Percentiles rank a stretch among this genome's conserved stretches.
Evolutionary conservation across 2,797 vertebrate genomes (phyloP).

Genomic region (Basileuterus tristriatus): DNA sequence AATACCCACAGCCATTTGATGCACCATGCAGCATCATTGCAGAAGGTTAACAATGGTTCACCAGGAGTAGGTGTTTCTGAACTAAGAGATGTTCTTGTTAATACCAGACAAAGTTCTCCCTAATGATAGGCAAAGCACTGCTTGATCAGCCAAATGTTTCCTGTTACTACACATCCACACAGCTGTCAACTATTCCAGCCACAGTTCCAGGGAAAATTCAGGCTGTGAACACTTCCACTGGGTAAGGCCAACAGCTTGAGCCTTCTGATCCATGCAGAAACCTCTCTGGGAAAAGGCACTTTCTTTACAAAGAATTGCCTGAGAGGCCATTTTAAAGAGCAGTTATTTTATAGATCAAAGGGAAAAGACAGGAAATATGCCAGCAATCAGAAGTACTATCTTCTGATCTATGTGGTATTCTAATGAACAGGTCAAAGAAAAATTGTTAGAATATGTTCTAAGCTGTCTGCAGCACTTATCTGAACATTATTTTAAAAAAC

Average conservation of each 20-base stretch:
- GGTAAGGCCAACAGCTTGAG: not conserved
- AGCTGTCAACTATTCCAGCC: not conserved
- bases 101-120: not conserved
- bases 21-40: not conserved
- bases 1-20: not conserved
- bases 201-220: not conserved
- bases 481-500: not conserved
- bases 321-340: not conserved
- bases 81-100: not conserved
- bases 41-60: not conserved
- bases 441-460: not conserved
- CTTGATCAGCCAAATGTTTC: not conserved
- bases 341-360: conserved; percentile 19
- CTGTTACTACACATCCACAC: not conserved
- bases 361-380: not conserved
- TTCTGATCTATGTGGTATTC: not conserved
- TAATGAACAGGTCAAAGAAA: not conserved
- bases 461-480: not conserved
- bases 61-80: not conserved
- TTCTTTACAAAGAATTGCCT: not conserved
- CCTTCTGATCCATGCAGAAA: not conserved
- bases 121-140: not conserved
- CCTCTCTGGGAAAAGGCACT: not conserved
- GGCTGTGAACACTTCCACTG: not conserved
- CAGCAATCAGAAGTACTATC: not conserved